Evolutionary conservation across 2,113 vertebrate species (phyloP), one percentile per base, ranked within the genome.

Genomic region (Ammospiza caudacuta): DNA sequence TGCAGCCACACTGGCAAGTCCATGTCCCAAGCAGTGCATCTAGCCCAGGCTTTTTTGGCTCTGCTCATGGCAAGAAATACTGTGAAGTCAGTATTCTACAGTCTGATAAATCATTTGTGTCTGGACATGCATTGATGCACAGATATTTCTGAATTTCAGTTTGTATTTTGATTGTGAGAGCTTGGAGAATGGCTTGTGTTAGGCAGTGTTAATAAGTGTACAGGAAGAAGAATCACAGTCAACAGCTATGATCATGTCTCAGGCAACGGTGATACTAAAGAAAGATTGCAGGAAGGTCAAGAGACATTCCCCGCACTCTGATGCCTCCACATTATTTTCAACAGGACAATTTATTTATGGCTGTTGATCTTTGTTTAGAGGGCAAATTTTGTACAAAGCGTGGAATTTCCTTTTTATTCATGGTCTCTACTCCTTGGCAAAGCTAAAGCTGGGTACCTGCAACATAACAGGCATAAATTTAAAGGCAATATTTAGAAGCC

Each of bases 391-490:
- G 69, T 16, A 15, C 55, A 33, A 66, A 4, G 5, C 39, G 9
- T 43, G 17, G 31, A 64, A 87, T 61, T 81, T 77, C 39, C 31
- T 55, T 78, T 72, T 83, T 76, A 64, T 87, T 89, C n/a, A 41
- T 66, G 14, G 15, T 68, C 19, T 83, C 22, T 80, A 24, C 5
- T 4, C 22, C 64, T 73, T 22, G 29, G 19, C 55, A 73, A 92
- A 83, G 29, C 54, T 81, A 35, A 39, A 81, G 33, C 27, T 68
- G 43, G 4, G 21, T 57, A 52, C 39, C 33, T 83, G 57, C 24
- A 89, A 84, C 27, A 44, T 67, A 90, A 70, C 12, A 81, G 70
- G 47, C 49, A 70, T 84, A 92, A 89, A 96, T 93, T 78, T 61
- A 68, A 74, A 87, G 86, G 27, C 58, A 62, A 23, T 74, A 81